phyloP scores from a whole-genome alignment of 2,797 vertebrate genomes.

The Pachyuromys duprasi region DNA sequence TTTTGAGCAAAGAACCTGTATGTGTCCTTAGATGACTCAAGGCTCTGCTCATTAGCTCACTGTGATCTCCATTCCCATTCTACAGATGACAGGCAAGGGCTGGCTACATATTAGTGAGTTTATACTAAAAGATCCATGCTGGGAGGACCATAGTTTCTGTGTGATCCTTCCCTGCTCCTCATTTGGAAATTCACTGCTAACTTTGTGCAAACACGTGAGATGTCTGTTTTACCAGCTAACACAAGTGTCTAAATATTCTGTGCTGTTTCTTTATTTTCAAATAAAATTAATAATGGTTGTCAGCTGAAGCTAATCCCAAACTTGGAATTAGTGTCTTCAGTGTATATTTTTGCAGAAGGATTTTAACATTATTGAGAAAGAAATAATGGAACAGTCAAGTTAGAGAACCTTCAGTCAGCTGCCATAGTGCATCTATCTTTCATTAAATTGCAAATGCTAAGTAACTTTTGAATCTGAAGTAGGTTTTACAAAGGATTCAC shows the following conservation, averaged over 20 bases:
- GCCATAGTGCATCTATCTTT: not conserved
- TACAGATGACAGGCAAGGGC: not conserved
- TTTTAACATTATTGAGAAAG: not conserved
- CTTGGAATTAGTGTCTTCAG: not conserved
- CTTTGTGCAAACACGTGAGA: not conserved
- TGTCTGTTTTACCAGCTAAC: not conserved
- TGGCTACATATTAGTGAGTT: not conserved
- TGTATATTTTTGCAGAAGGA: not conserved
- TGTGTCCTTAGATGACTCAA: not conserved
- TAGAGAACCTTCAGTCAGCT: not conserved
- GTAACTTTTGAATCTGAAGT: not conserved
- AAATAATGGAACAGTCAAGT: not conserved
- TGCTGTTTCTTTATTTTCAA: not conserved
- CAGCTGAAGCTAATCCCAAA: not conserved
- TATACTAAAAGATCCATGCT: not conserved
- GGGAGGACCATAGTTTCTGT: not conserved
- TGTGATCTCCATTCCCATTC: not conserved
- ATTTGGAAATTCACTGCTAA: not conserved
- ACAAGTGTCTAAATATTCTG: not conserved
- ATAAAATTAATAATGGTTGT: not conserved
- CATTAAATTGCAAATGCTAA: not conserved
- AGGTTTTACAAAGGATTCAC: not conserved
- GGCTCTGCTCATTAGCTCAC: not conserved
- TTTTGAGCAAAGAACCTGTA: not conserved
- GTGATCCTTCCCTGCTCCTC: not conserved